Conservation (phyloP, 2,797 vertebrate genomes). For the Onychomys leucogaster region DNA sequence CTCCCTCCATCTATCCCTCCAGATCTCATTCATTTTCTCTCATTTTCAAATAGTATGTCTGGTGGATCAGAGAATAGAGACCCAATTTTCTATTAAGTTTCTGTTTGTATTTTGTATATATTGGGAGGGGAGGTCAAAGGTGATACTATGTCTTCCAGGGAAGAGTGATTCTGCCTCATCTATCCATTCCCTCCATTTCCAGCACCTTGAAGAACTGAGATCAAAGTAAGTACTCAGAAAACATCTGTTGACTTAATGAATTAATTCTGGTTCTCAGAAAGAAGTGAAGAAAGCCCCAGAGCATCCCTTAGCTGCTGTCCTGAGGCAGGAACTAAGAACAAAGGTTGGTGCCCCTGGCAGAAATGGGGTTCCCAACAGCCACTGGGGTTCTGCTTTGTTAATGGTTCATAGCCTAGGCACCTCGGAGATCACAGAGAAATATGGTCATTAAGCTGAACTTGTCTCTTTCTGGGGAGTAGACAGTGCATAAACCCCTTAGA, state of each 20-base stretch:
- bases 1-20: not conserved
- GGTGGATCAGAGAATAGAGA: constrained; percentile 13
- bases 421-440: not conserved
- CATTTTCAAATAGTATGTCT: not conserved
- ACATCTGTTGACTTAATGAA: not conserved
- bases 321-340: not conserved
- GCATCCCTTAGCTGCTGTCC: not conserved
- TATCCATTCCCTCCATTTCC: not conserved
- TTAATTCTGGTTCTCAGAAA: not conserved
- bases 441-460: not conserved
- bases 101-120: not conserved
- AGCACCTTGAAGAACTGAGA: not conserved
- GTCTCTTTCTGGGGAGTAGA: not conserved
- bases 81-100: not conserved
- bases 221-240: constrained; percentile 54
- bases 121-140: not conserved
- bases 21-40: not conserved
- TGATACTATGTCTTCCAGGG: not conserved
- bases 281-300: not conserved
- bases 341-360: not conserved
- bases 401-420: constrained; percentile 39
- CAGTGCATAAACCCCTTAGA: not conserved
- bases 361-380: not conserved
- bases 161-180: not conserved
- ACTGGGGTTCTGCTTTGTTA: not conserved